Percentiles rank a stretch among this genome's conserved stretches.
phyloP scores from a whole-genome alignment of 2,888 invertebrate genomes.

The Parascotia fuliginaria region DNA sequence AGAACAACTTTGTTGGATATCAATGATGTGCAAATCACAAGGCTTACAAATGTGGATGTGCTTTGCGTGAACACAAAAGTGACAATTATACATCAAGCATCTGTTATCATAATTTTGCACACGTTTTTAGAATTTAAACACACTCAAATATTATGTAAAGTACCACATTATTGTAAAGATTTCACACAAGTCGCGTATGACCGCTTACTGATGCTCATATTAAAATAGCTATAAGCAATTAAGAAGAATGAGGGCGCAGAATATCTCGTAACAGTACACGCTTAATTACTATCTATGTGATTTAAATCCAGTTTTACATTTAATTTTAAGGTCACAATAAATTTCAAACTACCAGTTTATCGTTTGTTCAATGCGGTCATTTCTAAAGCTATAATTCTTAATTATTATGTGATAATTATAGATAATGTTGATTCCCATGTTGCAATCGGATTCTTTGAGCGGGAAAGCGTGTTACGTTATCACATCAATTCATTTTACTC shows the following conservation, averaged over 20 bases:
- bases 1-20: constrained; percentile 6
- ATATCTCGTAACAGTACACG: constrained; percentile 38
- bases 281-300: constrained; percentile 38
- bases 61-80: constrained; percentile 38
- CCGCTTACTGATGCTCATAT: constrained; percentile 32
- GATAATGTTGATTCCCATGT: constrained; percentile 17
- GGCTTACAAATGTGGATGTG: constrained; percentile 14
- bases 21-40: constrained; percentile 17
- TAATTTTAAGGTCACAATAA: constrained; percentile 39
- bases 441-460: constrained; percentile 19
- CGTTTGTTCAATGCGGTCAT: constrained; percentile 26
- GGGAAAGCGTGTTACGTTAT: constrained; percentile 14
- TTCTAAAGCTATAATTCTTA: constrained; percentile 29
- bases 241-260: constrained; percentile 36
- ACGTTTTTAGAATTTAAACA: constrained; percentile 35
- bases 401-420: constrained; percentile 19
- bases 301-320: constrained; percentile 40
- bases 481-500: constrained; percentile 24
- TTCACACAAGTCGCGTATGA: constrained; percentile 24
- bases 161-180: constrained; percentile 16
- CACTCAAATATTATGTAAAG: constrained; percentile 33
- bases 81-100: constrained; percentile 39
- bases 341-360: constrained; percentile 35
- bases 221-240: constrained; percentile 38
- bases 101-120: constrained; percentile 51